Evolutionary conservation across 2,113 vertebrate genomes (phyloP).

Genomic region (Oceanites oceanicus): DNA sequence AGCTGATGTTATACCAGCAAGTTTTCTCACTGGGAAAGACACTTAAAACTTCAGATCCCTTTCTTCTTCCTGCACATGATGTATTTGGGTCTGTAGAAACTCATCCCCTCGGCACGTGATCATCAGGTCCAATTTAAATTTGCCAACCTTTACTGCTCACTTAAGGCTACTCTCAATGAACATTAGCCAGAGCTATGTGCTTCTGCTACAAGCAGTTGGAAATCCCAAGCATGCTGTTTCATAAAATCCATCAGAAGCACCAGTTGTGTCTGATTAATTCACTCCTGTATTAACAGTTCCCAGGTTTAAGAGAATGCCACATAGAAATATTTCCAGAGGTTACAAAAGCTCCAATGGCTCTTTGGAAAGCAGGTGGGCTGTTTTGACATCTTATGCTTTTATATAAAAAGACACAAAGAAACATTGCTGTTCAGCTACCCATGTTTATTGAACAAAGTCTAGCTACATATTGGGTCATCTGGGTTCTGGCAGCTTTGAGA

Average conservation of each 20-base stretch:
- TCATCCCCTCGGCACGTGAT: accelerated
- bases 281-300: neutral
- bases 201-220: neutral
- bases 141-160: neutral
- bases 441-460: neutral
- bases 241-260: neutral
- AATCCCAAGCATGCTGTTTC: neutral
- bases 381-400: neutral
- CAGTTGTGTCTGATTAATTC: neutral
- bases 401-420: neutral
- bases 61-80: neutral
- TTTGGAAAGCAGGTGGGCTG: neutral
- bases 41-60: neutral
- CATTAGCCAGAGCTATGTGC: neutral
- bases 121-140: neutral
- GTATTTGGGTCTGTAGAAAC: neutral
- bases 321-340: neutral
- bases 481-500: neutral
- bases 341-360: neutral
- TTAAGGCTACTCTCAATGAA: neutral
- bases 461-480: neutral
- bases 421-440: neutral
- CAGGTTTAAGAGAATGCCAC: neutral
- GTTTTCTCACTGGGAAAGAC: neutral
- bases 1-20: neutral